Base-by-base conservation (phyloP, 2,113 vertebrate species). In the Fukomys damarensis region DNA sequence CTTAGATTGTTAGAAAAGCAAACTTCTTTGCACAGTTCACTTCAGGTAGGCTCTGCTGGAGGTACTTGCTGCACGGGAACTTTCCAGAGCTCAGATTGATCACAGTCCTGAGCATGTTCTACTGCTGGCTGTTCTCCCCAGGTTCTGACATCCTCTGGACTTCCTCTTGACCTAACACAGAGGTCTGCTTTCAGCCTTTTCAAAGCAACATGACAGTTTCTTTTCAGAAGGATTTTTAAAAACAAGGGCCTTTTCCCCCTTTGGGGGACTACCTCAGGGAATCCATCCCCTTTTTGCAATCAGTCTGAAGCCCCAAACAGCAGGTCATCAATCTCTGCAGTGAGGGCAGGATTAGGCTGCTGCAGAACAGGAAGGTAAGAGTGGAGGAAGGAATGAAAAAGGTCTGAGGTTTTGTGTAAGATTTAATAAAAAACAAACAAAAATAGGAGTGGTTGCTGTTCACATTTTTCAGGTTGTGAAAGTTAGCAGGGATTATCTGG, bases 381-480 rank as follows among this genome's bases (percentile, higher is more conserved):
- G 4, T 41, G 43, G 91, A 98, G 95, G 96, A 98, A 84, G 98
- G 95, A 98, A 90, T 56, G 88, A 81, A 49, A 72, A 77, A 84
- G 97, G 3, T 41, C 54, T 56, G 96, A 89, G 38, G 56, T 58
- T 98, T 97, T 96, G 97, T 97, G 97, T 89, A 94, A 97, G 96
- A 97, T 98, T 97, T 97, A 98, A 98, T 98, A 97, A 97, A 98
- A 97, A 98, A 97, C 84, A 95, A 92, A 97, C 89, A 96, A 96
- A 97, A 97, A 92, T 93, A 97, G 96, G 97, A 98, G 91, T 96
- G 97, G 96, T 91, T 93, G 87, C 87, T 97, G 92, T 89, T 96
- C 85, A 98, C 95, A 97, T 97, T 96, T 98, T 97, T 96, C 98
- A 96, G 77, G 91, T 94, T 97, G 92, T 5, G 96, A 98, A 94